Conservation (phyloP, 1,140 invertebrate species). For the Drosophila hydei region DNA sequence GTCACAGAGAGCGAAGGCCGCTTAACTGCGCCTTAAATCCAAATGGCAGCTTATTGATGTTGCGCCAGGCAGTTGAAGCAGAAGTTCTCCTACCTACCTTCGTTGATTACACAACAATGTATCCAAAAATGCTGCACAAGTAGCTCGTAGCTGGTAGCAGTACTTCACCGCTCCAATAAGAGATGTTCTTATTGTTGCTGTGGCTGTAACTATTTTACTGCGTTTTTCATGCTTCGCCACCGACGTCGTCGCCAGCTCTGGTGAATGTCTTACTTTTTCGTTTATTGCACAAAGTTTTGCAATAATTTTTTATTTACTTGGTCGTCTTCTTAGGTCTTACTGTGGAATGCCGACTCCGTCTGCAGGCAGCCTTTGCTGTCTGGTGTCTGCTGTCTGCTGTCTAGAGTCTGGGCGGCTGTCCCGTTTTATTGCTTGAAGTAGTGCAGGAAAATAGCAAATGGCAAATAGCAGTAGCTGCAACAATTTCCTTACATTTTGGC, state of each 20-base stretch:
- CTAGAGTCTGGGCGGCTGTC: constrained; percentile 14
- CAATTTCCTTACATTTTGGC: constrained; percentile 62
- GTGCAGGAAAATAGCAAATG: constrained; percentile 57
- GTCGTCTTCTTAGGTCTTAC: not conserved
- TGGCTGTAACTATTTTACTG: constrained; percentile 71
- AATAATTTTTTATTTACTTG: constrained; percentile 81
- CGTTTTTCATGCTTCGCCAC: constrained; percentile 72
- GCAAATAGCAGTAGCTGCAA: constrained; percentile 71
- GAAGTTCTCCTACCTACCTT: constrained; percentile 61
- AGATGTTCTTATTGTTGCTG: constrained; percentile 26
- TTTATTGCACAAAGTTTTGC: constrained; percentile 78
- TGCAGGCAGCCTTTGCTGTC: not conserved
- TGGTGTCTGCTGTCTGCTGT: constrained; percentile 11
- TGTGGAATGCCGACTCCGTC: constrained; percentile 7
- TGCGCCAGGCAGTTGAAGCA: not conserved
- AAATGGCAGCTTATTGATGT: constrained; percentile 25
- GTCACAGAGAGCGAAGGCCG: constrained; percentile 36
- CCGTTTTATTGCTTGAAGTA: constrained; percentile 62
- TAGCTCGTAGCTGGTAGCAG: constrained; percentile 3
- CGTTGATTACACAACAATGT: constrained; percentile 73
- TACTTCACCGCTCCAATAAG: constrained; percentile 19
- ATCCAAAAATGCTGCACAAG: constrained; percentile 16
- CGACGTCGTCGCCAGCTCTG: constrained; percentile 23
- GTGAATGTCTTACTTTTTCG: constrained; percentile 78
- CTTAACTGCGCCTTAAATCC: constrained; percentile 63